Percentiles rank a stretch among this genome's conserved stretches.
Conservation (phyloP, 2,113 vertebrate genomes). For the Parus major region DNA sequence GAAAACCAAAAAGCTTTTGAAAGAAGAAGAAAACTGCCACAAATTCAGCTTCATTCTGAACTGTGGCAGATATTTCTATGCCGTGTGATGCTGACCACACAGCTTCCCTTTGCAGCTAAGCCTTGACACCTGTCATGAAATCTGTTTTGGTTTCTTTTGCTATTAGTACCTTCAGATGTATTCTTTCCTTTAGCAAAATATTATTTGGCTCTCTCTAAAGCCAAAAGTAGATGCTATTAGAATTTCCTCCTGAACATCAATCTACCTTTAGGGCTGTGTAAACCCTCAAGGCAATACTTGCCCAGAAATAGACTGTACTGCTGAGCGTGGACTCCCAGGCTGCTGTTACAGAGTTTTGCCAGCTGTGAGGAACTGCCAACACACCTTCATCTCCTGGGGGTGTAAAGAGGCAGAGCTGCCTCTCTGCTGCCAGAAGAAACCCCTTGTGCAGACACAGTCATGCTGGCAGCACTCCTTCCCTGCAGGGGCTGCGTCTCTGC, state of each 20-base stretch:
- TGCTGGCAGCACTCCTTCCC: background rate
- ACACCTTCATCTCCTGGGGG: background rate
- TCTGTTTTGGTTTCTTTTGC: background rate
- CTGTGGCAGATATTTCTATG: background rate
- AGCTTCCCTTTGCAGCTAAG: background rate
- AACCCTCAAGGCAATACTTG: background rate
- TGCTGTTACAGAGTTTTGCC: background rate
- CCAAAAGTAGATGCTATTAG: background rate
- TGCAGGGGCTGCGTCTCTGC: background rate
- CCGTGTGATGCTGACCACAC: background rate
- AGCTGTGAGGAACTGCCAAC: background rate
- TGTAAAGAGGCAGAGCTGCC: background rate
- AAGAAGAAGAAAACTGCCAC: constrained; percentile 18
- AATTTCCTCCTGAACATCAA: background rate
- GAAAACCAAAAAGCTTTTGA: background rate
- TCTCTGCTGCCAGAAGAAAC: background rate
- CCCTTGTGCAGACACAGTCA: background rate
- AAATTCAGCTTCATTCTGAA: background rate
- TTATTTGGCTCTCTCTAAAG: background rate
- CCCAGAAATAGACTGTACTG: background rate
- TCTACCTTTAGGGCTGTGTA: background rate
- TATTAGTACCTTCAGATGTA: background rate
- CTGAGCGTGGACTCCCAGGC: background rate
- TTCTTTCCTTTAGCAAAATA: background rate
- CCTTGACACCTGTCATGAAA: background rate